A percentile compares a stretch with the other conserved stretches of the same genome.
Evolutionary conservation across 30 jellyfish, hydroid and myxozoan genomes (phyloP).

Genomic region (Morbakka virulenta): DNA sequence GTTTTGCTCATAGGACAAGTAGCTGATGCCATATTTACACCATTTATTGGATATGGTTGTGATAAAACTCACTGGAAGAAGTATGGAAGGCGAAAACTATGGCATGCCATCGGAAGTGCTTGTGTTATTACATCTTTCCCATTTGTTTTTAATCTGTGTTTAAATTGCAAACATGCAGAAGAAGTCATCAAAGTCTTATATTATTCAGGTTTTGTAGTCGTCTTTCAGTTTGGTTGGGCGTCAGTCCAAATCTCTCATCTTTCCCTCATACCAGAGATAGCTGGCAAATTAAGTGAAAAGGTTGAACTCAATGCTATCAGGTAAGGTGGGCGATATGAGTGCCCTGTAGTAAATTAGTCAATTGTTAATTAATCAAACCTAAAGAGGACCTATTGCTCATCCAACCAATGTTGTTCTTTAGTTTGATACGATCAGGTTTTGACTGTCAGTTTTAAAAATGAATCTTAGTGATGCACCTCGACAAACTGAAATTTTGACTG

Average conservation of each 20-base stretch:
- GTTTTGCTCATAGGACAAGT: constrained; percentile 90
- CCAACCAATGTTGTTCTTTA: no score
- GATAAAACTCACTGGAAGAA: constrained; percentile 53
- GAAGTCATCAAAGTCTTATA: constrained; percentile 41
- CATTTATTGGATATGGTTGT: constrained; percentile 85
- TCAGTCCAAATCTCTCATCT: constrained; percentile 85
- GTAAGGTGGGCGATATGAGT: no score
- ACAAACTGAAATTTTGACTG: no score
- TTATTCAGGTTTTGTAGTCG: constrained; percentile 84
- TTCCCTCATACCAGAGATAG: constrained; percentile 87
- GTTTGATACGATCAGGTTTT: no score
- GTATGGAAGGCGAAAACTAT: constrained; percentile 79
- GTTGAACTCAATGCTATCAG: constrained; percentile 91
- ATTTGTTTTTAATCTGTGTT: constrained; percentile 70
- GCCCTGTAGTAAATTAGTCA: background rate
- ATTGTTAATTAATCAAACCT: background rate
- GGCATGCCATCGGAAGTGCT: constrained; percentile 84
- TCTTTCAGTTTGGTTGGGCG: constrained; percentile 97
- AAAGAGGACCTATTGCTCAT: no score
- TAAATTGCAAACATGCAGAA: constrained; percentile 51
- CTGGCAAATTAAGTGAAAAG: constrained; percentile 63
- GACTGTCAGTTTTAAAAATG: no score
- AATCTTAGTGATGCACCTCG: no score
- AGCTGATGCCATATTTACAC: constrained; percentile 86
- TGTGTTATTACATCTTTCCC: constrained; percentile 89